Percentiles rank a stretch among this genome's conserved stretches.
Evolutionary conservation across 2,888 invertebrate species (phyloP).

Genomic region (Drosophila demipolita): DNA sequence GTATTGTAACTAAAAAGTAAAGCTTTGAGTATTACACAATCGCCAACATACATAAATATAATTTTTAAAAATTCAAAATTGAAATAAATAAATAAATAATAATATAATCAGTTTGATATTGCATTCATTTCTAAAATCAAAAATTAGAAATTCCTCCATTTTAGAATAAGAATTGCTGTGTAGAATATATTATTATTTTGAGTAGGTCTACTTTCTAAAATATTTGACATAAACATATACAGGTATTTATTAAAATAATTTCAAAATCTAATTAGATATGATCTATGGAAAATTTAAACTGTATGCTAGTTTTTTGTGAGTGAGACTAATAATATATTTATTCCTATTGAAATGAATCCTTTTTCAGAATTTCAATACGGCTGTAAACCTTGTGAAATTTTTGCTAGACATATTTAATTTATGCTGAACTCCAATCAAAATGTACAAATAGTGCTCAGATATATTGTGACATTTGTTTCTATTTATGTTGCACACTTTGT

Average conservation of each 20-base stretch:
- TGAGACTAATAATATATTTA: neutral
- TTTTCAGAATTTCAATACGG: neutral
- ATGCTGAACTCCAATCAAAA: neutral
- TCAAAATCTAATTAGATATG: neutral
- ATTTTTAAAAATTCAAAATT: neutral
- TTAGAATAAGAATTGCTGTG: neutral
- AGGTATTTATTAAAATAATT: neutral
- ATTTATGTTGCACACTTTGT: slow-evolving; percentile 21
- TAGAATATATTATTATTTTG: neutral
- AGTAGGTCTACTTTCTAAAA: neutral
- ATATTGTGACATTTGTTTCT: neutral
- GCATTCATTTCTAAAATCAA: neutral
- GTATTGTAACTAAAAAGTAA: neutral
- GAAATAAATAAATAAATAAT: too few relatives aligned
- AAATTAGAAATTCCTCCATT: neutral
- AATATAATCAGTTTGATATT: neutral
- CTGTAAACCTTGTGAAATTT: neutral
- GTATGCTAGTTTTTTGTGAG: neutral
- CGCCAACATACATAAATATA: neutral
- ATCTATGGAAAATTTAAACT: too few relatives aligned
- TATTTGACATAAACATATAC: neutral
- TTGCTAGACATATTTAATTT: neutral
- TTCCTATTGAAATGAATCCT: neutral
- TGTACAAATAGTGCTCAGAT: neutral
- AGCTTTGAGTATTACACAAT: neutral